Conservation (phyloP, 2,797 vertebrate species). For the Anisognathus igniventris region DNA sequence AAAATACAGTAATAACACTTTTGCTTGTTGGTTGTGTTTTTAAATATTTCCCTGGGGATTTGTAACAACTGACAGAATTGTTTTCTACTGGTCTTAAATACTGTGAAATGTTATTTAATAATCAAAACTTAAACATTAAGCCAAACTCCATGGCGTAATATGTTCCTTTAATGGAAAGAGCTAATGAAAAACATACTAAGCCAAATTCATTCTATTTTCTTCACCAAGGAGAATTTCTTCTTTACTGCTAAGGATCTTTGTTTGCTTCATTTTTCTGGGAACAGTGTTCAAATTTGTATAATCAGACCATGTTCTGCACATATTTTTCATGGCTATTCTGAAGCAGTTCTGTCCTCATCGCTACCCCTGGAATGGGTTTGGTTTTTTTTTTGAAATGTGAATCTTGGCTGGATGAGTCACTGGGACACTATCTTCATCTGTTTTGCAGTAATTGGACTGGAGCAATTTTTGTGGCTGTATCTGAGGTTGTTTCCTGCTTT, state of each 20-base stretch:
- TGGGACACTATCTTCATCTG: constrained; percentile 62
- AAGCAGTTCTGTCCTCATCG: constrained; percentile 48
- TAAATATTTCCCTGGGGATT: constrained; percentile 16
- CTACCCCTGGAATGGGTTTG: constrained; percentile 27
- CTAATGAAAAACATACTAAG: constrained; percentile 48
- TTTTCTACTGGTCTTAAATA: constrained; percentile 63
- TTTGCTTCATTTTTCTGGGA: constrained; percentile 48
- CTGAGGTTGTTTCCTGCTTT: constrained; percentile 39
- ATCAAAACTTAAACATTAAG: constrained; percentile 49
- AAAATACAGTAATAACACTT: constrained; percentile 26
- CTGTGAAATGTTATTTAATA: constrained; percentile 49
- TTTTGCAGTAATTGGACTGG: constrained; percentile 63
- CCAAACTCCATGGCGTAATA: constrained; percentile 47
- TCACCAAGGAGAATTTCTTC: constrained; percentile 8
- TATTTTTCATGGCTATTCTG: constrained; percentile 56
- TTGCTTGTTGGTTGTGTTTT: constrained; percentile 25
- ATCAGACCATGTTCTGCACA: constrained; percentile 27
- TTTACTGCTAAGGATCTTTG: constrained; percentile 18
- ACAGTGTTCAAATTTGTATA: constrained; percentile 29
- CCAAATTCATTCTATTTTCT: constrained; percentile 19
- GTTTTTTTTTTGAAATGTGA: constrained; percentile 35
- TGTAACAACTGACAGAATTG: constrained; percentile 45
- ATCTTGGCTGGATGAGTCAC: constrained; percentile 54
- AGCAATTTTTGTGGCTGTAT: constrained; percentile 28
- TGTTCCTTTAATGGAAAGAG: constrained; percentile 43